Conservation (phyloP, 2,113 vertebrate genomes). For the Illadopsis cleaveri region DNA sequence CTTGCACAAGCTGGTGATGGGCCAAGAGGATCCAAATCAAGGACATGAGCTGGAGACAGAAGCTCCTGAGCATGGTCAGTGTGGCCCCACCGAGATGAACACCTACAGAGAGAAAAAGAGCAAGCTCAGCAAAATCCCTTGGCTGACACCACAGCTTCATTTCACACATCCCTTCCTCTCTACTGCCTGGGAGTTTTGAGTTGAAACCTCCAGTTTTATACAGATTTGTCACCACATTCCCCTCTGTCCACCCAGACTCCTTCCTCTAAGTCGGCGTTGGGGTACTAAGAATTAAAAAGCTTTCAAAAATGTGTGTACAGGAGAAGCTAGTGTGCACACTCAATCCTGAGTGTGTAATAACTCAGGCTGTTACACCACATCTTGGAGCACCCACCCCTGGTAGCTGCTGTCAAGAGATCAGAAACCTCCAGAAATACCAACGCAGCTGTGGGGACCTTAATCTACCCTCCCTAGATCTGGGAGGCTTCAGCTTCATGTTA, state of each 20-base stretch:
- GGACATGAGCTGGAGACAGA: constrained; percentile 71
- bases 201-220: constrained; percentile 4
- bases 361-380: neutral
- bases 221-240: neutral
- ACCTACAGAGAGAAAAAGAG: constrained; percentile 38
- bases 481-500: neutral
- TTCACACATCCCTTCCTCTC: neutral
- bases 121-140: neutral
- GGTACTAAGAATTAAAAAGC: neutral
- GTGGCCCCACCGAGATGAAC: constrained; percentile 66
- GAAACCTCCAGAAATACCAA: neutral
- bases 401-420: neutral
- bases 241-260: neutral
- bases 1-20: constrained; percentile 61
- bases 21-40: constrained; percentile 72
- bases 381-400: neutral
- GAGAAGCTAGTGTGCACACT: neutral
- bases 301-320: neutral
- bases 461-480: neutral
- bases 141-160: neutral
- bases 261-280: neutral
- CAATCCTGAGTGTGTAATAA: neutral
- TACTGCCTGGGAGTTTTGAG: neutral
- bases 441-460: neutral
- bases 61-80: constrained; percentile 75